Evolutionary conservation across 1,140 invertebrate genomes (phyloP), one percentile per base, ranked within the genome.

Genomic region (Brachionus manjavacas): DNA sequence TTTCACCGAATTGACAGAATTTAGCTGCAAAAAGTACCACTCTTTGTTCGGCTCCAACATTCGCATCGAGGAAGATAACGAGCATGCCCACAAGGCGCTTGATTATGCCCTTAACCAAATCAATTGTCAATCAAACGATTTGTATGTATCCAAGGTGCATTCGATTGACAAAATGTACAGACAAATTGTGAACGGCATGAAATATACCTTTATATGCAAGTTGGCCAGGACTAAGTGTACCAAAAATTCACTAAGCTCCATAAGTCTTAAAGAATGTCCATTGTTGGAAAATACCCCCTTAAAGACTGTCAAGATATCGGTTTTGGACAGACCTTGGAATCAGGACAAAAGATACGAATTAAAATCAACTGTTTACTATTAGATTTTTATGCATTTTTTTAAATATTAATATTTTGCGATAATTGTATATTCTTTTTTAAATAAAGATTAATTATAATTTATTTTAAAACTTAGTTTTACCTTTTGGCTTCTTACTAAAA

Each of bases 111-210:
- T 81, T 41, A 0, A 60, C 31, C 20, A 64, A 23, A 25, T 81
- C 6, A 81, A 81, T 35, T 8, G 41, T 9, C n/a, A 81, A 68
- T 81, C 79, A 68, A 81, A 81, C 41, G 79, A 81, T 81, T 81
- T 81, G 52, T 81, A 64, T 16, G 20, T 35, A 12, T 8, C 14
- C 3, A 60, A 68, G 66, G 16, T 64, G 7, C 7, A 39, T 25
- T 64, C 52, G 39, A 39, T 81, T 28, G 64, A 60, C 25, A 81
- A 81, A 28, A 43, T 81, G 11, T 64, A 60, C 25, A 39, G 79
- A 39, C 79, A 81, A 64, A 28, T 81, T 64, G 79, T 81, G 1
- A 64, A 43, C 43, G 79, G 79, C 25, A 43, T 64, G 35, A 81
- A 81, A 14, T 81, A 81, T 46, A 68, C 64, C 16, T 64, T 81